Percentiles rank a stretch among this genome's conserved stretches.
These are phyloP conservation scores for Nephotettix cincticeps DNA, from an alignment of 1,140 invertebrate genomes.

Conservation along the genomic window DNA sequence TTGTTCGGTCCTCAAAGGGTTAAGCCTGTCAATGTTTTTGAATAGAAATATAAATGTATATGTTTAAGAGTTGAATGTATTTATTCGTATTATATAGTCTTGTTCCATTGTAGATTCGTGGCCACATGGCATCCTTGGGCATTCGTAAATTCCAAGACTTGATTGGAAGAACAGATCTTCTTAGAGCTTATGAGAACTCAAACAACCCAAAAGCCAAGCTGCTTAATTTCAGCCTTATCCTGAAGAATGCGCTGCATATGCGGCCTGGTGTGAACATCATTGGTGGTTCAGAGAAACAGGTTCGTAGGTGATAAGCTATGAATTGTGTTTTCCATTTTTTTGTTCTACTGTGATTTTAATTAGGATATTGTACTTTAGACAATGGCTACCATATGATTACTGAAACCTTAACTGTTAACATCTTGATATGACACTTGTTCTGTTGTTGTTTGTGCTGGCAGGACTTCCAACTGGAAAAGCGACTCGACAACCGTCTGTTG, in stretches of 20 bases:
- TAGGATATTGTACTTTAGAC: too few relatives aligned
- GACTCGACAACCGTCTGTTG: constrained; percentile 84
- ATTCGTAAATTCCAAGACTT: constrained; percentile 89
- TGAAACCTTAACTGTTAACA: too few relatives aligned
- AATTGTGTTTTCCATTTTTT: too few relatives aligned
- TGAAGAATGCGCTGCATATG: constrained; percentile 87
- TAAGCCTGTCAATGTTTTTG: too few relatives aligned
- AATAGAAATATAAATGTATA: too few relatives aligned
- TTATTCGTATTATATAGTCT: too few relatives aligned
- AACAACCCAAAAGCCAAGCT: constrained; percentile 77
- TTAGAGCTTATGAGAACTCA: constrained; percentile 61
- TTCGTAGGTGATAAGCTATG: constrained; percentile 29
- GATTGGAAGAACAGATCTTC: constrained; percentile 89
- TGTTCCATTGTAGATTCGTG: constrained; percentile 48
- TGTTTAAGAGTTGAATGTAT: too few relatives aligned
- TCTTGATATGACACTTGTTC: too few relatives aligned
- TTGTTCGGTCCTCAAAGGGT: too few relatives aligned
- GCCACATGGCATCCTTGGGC: constrained; percentile 88
- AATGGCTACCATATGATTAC: too few relatives aligned
- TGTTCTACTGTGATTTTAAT: too few relatives aligned
- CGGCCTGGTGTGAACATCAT: constrained; percentile 86
- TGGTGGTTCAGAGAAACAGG: constrained; percentile 79
- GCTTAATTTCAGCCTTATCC: constrained; percentile 80
- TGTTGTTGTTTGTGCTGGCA: too few relatives aligned
- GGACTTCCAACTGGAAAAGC: constrained; percentile 90